These are phyloP conservation scores for Holothuria leucospilota DNA, from an alignment of 53 echinoderm and acorn worm species.

Conservation along the genomic window DNA sequence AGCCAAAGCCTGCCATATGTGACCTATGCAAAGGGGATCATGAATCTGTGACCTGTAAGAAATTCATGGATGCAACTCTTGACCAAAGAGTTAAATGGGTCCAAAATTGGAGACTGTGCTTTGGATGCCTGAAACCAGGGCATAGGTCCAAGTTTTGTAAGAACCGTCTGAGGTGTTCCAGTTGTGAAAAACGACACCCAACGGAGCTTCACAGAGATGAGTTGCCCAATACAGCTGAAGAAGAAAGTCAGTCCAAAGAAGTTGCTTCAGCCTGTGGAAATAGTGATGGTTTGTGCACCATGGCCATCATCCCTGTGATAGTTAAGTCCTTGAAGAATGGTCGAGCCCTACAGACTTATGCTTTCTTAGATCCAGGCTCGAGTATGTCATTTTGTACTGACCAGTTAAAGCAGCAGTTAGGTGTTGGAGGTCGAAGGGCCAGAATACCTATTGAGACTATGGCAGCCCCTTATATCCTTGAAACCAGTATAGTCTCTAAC, in stretches of 20 bases:
- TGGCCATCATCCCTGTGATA: slow-evolving; percentile 58
- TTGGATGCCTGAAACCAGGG: slow-evolving; percentile 45
- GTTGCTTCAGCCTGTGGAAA: background rate
- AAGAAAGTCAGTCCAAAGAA: background rate
- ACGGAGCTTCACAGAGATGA: slow-evolving; percentile 56
- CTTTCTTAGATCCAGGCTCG: slow-evolving; percentile 61
- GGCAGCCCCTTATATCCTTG: slow-evolving; percentile 31
- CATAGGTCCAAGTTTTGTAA: slow-evolving; percentile 56
- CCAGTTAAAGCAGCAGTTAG: slow-evolving; percentile 38
- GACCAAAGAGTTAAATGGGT: slow-evolving; percentile 30
- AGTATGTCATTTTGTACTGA: slow-evolving; percentile 62
- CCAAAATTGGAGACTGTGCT: slow-evolving; percentile 46
- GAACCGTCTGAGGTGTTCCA: slow-evolving; percentile 35
- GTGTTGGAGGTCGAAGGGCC: slow-evolving; percentile 45
- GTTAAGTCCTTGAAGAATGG: slow-evolving; percentile 42
- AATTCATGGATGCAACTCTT: background rate
- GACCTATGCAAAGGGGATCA: slow-evolving; percentile 28
- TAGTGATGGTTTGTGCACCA: slow-evolving; percentile 51
- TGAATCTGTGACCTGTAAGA: background rate
- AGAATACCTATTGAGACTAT: slow-evolving; percentile 56
- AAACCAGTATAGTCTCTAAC: slow-evolving; percentile 35
- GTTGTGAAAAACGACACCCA: slow-evolving; percentile 58
- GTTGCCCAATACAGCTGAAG: background rate
- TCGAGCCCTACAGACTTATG: slow-evolving; percentile 53
- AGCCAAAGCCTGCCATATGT: slow-evolving; percentile 12